Evolutionary conservation across 1,140 invertebrate genomes (phyloP), one percentile per base, ranked within the genome.

Genomic region (Pemphigus obesinymphae): DNA sequence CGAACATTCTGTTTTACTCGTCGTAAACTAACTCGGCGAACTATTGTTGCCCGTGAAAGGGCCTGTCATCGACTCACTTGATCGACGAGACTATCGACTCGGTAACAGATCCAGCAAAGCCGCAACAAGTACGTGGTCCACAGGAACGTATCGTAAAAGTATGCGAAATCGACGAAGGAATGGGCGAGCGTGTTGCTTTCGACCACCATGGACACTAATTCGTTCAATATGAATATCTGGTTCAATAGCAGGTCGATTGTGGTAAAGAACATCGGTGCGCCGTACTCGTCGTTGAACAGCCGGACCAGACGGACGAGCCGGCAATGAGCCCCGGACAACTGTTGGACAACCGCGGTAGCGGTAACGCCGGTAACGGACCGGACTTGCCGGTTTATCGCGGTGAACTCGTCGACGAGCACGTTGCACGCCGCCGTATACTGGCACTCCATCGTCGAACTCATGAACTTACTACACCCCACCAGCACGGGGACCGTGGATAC

Each of bases 211-310:
- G 73, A 23, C n/a, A 76, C 34, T 48, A 37, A 0, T 20, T 40
- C 31, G n/a, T 76, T 76, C 20, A 76, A 2, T 3, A 6, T 0
- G 50, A 17, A 76, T n/a, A 55, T 55, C 50, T 76, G 73, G 0
- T 10, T 0, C 2, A 58, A 1, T 31, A 76, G 15, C 31, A 55
- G 29, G n/a, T 23, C 6, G 48, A 37, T 1, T 4, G 73, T 76
- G 73, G 48, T 37, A 0, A 76, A 15, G 6, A 76, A 23, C 34
- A 76, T 15, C 4, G 73, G 29, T 31, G 8, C 29, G 31, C 29
- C 50, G 34, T 76, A 76, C 31, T 55, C 48, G 48, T 37, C 73
- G 50, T 76, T 55, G 73, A 55, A 76, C 73, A 55, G 10, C 31
- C 48, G 48, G 13, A 55, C 50, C 7, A 76, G 50, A 29, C 73